Conservation (phyloP, 2,888 invertebrate genomes). For the Pharmacophagus antenor region DNA sequence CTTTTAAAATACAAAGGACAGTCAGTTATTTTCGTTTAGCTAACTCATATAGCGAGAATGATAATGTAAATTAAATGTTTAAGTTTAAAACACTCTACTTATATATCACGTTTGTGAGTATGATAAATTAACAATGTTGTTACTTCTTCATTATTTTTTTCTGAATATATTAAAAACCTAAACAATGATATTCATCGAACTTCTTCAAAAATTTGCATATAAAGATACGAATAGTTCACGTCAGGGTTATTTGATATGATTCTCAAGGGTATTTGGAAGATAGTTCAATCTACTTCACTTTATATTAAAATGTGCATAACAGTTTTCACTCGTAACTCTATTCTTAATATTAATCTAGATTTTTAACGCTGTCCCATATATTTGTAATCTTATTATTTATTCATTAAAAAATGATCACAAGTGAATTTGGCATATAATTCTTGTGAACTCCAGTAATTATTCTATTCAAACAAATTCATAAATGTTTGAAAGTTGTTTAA, state of each 20-base stretch:
- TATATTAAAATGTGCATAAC: slow-evolving; percentile 29
- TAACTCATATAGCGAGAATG: too few species aligned
- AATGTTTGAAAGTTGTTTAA: too few species aligned
- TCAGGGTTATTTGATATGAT: slow-evolving; percentile 18
- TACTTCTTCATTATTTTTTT: too few species aligned
- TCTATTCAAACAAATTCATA: too few species aligned
- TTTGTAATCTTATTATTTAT: not conserved
- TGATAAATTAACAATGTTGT: too few species aligned
- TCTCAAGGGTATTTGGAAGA: slow-evolving; percentile 27
- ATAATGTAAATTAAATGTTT: too few species aligned
- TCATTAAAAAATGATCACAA: not conserved
- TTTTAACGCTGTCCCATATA: not conserved
- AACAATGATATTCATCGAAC: not conserved
- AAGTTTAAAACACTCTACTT: too few species aligned
- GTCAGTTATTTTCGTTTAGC: too few species aligned
- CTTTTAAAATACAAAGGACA: too few species aligned
- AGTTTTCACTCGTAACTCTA: slow-evolving; percentile 7
- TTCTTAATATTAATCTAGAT: not conserved
- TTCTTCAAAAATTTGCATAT: not conserved
- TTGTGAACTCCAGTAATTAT: too few species aligned
- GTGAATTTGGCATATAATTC: not conserved
- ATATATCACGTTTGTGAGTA: too few species aligned
- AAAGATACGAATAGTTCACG: slow-evolving; percentile 1
- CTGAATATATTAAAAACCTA: not conserved
- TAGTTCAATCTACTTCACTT: slow-evolving; percentile 14